A percentile compares a stretch with the other conserved stretches of the same genome.
Evolutionary conservation across 2,888 invertebrate genomes (phyloP).

Genomic region (Ophraella communa): DNA sequence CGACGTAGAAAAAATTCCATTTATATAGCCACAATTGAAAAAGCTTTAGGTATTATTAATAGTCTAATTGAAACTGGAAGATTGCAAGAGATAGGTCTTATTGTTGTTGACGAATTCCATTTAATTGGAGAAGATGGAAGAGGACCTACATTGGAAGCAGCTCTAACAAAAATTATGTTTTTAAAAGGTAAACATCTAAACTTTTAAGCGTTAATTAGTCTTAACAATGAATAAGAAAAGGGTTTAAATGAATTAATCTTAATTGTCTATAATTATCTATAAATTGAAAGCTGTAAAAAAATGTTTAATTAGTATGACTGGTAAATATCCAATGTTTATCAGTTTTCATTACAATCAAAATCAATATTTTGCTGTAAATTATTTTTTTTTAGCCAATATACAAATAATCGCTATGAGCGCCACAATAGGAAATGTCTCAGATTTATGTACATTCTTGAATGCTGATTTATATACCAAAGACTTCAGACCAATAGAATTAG

Average conservation of each 20-base stretch:
- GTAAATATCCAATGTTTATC: no score
- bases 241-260: no score
- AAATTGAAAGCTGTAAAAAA: no score
- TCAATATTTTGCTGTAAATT: no score
- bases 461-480: conserved; percentile 83
- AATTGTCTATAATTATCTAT: no score
- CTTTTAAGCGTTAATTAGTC: no score
- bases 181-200: conserved; percentile 75
- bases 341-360: no score
- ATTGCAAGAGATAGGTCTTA: conserved; percentile 78
- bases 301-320: no score
- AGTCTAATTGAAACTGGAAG: conserved; percentile 81
- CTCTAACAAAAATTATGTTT: conserved; percentile 80
- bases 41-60: conserved; percentile 84
- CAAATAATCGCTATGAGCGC: conserved; percentile 98
- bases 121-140: conserved; percentile 87
- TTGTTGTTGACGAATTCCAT: conserved; percentile 91
- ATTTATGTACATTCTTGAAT: conserved; percentile 80
- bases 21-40: conserved; percentile 94
- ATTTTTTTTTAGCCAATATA: conserved; percentile 64
- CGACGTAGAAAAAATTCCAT: conserved; percentile 77
- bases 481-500: conserved; percentile 88
- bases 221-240: no score
- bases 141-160: conserved; percentile 84
- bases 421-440: conserved; percentile 89